These are phyloP conservation scores for Pelmatolapia mariae DNA, from an alignment of 2,113 vertebrate genomes.

Conservation along the genomic window DNA sequence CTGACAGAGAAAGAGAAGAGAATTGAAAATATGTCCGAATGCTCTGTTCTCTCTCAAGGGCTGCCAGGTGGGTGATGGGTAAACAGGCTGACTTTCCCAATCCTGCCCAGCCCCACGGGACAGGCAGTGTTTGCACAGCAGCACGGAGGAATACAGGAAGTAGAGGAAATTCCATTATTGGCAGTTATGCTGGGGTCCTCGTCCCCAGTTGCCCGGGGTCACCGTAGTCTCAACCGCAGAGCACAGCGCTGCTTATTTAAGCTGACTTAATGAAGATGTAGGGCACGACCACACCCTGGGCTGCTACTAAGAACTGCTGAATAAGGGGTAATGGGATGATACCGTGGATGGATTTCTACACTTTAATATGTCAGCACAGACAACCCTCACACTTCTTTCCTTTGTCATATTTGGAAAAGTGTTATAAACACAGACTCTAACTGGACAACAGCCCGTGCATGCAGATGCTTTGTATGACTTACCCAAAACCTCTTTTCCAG, in stretches of 20 bases:
- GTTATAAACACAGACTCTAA: constrained; percentile 3
- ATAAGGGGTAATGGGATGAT: constrained; percentile 10
- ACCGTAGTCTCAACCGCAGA: not conserved
- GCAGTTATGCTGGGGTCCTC: constrained; percentile 9
- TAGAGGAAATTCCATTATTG: constrained; percentile 61
- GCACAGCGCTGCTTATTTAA: constrained; percentile 24
- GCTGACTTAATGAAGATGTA: constrained; percentile 37
- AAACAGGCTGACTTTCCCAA: constrained; percentile 57
- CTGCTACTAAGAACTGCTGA: constrained; percentile 35
- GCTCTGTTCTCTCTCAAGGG: constrained; percentile 49
- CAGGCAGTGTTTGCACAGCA: constrained; percentile 53
- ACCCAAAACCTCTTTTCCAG: constrained; percentile 12
- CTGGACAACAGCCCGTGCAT: not conserved
- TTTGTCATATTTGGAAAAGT: constrained; percentile 4
- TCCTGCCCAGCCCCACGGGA: constrained; percentile 40
- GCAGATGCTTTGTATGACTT: constrained; percentile 7
- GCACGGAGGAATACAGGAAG: constrained; percentile 59
- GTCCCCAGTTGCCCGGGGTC: not conserved
- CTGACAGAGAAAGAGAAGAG: constrained; percentile 20
- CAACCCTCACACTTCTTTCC: not conserved
- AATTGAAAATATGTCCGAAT: constrained; percentile 13
- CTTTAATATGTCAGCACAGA: constrained; percentile 29
- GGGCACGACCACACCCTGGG: not conserved
- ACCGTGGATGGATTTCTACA: not conserved
- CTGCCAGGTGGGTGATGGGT: constrained; percentile 64